Percentiles rank a stretch among this genome's conserved stretches.
These are phyloP conservation scores for Stramonita haemastoma DNA, from an alignment of 2,888 invertebrate genomes.

Conservation along the genomic window DNA sequence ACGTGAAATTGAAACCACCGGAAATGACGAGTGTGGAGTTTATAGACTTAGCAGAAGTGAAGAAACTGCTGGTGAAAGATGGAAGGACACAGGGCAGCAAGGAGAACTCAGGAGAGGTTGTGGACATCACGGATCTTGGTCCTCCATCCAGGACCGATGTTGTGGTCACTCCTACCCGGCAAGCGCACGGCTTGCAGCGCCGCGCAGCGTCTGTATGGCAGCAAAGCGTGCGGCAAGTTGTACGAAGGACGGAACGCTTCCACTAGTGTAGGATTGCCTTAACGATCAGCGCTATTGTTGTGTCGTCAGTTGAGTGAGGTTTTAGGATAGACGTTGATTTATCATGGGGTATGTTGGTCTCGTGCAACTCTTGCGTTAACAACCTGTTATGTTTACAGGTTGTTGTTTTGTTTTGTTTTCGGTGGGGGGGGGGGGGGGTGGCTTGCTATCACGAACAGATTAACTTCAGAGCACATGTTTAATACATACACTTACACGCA, in stretches of 20 bases:
- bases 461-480: too few relatives aligned
- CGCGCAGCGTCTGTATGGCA: background rate
- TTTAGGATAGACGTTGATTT: background rate
- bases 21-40: slow-evolving; percentile 35
- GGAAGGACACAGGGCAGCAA: background rate
- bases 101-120: background rate
- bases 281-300: background rate
- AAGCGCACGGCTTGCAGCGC: background rate
- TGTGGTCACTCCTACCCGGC: background rate
- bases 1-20: background rate
- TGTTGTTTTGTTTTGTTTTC: too few relatives aligned
- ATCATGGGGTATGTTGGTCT: too few relatives aligned
- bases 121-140: background rate
- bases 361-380: too few relatives aligned
- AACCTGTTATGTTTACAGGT: too few relatives aligned
- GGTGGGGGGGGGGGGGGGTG: too few relatives aligned
- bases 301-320: background rate
- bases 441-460: too few relatives aligned
- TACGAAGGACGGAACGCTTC: background rate
- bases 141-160: background rate
- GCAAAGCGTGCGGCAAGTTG: slow-evolving; percentile 5
- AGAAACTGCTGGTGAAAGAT: slow-evolving; percentile 10
- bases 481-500: too few relatives aligned
- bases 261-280: background rate
- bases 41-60: slow-evolving; percentile 38